phyloP scores from a whole-genome alignment of 2,888 invertebrate species.

The Catonia carolina region DNA sequence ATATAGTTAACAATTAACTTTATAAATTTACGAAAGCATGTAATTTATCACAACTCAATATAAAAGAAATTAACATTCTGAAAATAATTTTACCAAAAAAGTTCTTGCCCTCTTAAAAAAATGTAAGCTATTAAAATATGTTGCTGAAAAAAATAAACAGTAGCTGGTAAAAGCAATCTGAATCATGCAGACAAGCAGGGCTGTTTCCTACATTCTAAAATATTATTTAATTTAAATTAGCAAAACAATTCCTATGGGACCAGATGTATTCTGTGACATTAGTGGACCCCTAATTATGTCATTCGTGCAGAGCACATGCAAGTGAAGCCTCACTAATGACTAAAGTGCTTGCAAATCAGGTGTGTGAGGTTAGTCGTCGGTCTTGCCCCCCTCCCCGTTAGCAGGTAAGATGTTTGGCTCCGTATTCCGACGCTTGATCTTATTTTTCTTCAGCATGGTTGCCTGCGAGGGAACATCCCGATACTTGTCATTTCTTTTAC shows the following conservation, averaged over 20 bases:
- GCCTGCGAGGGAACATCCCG: slow-evolving; percentile 57
- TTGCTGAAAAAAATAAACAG: neutral
- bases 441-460: slow-evolving; percentile 99
- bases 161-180: neutral
- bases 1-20: too few relatives aligned
- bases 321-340: slow-evolving; percentile 6
- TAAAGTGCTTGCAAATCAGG: slow-evolving; percentile 5
- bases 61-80: too few relatives aligned
- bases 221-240: neutral
- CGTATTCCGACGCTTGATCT: slow-evolving; percentile 92
- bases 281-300: slow-evolving; percentile 16
- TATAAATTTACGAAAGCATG: too few relatives aligned
- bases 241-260: neutral
- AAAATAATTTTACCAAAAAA: too few relatives aligned
- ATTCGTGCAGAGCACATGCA: slow-evolving; percentile 12
- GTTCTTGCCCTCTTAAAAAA: too few relatives aligned
- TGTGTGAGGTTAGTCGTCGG: slow-evolving; percentile 50
- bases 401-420: slow-evolving; percentile 69
- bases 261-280: slow-evolving; percentile 18
- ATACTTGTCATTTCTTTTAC: too few relatives aligned
- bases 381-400: slow-evolving; percentile 63
- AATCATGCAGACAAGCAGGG: too few relatives aligned
- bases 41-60: too few relatives aligned
- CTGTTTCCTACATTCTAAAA: too few relatives aligned
- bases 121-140: neutral